A percentile compares a stretch with the other conserved stretches of the same genome.
Conservation (phyloP, 2,113 vertebrate genomes). For the Corvus cornix region DNA sequence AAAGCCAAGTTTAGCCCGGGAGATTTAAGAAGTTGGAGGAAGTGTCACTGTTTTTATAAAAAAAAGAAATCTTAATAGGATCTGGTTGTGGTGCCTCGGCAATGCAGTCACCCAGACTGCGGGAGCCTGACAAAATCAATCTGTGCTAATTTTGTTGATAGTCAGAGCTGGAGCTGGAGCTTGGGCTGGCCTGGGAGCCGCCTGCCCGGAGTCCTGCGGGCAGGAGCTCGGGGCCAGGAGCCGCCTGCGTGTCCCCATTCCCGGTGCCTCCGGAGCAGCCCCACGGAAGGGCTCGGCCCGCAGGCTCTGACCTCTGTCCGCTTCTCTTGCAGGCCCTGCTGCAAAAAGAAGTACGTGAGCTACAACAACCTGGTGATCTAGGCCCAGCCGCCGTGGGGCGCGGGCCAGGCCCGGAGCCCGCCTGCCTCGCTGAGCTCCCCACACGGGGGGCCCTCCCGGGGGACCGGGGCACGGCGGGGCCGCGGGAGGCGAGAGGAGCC, state of each 20-base stretch:
- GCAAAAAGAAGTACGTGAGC: constrained; percentile 94
- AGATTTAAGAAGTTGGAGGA: neutral
- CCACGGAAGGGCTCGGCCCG: accelerated
- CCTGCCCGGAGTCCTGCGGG: neutral
- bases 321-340: constrained; percentile 83
- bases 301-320: neutral
- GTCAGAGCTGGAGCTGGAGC: neutral
- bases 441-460: neutral
- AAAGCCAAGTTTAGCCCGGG: neutral
- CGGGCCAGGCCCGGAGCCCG: constrained; percentile 22
- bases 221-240: accelerated
- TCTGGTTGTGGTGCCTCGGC: neutral
- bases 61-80: neutral
- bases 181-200: neutral
- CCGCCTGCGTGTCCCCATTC: accelerated
- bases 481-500: constrained; percentile 56
- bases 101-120: neutral
- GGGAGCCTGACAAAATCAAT: neutral
- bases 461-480: constrained; percentile 32
- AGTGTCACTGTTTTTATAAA: neutral
- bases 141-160: neutral
- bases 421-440: neutral
- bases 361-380: constrained; percentile 95
- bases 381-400: constrained; percentile 34
- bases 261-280: neutral